Percentiles rank a stretch among this genome's conserved stretches.
Evolutionary conservation across 2,888 invertebrate species (phyloP).

Genomic region (Catocala sponsa): DNA sequence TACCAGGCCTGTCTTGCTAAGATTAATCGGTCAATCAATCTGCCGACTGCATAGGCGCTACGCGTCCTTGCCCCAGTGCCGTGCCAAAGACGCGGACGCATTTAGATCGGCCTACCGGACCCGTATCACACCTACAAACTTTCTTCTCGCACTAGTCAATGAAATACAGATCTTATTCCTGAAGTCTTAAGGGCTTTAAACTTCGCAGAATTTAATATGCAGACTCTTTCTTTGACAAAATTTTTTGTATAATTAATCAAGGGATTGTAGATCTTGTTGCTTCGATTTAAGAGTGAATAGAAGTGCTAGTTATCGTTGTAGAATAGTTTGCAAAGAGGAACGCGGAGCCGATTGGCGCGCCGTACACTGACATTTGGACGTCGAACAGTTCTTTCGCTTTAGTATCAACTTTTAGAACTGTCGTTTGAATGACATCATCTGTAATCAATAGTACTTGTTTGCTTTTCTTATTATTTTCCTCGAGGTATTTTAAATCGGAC

Average conservation of each 20-base stretch:
- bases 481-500: background rate
- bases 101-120: constrained; percentile 80
- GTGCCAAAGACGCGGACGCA: constrained; percentile 79
- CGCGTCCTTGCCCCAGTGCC: constrained; percentile 85
- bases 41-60: constrained; percentile 78
- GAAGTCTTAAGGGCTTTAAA: constrained; percentile 54
- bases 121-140: constrained; percentile 66
- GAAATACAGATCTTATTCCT: constrained; percentile 68
- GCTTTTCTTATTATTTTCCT: constrained; percentile 8
- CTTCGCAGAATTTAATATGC: constrained; percentile 55
- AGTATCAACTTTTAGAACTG: constrained; percentile 57
- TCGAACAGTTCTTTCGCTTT: constrained; percentile 66
- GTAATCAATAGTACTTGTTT: constrained; percentile 47
- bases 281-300: constrained; percentile 49
- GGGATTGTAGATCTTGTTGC: constrained; percentile 64
- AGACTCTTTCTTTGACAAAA: constrained; percentile 61
- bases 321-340: constrained; percentile 64
- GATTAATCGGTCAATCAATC: constrained; percentile 85
- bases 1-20: constrained; percentile 60
- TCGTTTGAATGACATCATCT: constrained; percentile 59
- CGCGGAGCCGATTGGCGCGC: constrained; percentile 70
- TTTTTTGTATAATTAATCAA: constrained; percentile 53
- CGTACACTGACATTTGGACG: constrained; percentile 77
- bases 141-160: constrained; percentile 67
- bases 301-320: constrained; percentile 42